Evolutionary conservation across 2,888 invertebrate genomes (phyloP), one percentile per base, ranked within the genome.

Genomic region (Standfussiana lucernea): DNA sequence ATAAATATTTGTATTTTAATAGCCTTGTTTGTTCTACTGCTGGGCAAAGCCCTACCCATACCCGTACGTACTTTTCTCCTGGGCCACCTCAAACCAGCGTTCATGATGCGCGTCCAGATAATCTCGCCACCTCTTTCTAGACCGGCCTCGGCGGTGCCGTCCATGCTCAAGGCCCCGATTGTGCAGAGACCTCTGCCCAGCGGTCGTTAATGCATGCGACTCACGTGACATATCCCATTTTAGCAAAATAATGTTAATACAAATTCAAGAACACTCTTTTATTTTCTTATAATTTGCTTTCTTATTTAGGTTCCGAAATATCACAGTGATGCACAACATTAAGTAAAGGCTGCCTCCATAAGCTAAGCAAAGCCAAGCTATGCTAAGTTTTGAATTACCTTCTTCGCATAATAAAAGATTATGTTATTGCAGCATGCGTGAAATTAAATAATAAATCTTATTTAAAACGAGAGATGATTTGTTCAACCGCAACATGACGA

Each of bases 401-500:
- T 28, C 45, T 53, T 28, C 8, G 21, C 32, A 1, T 47, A 15
- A 47, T 74, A 37, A 53, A 18, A n/a, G 18, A 5, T 2, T 11
- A 53, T 24, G 42, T 37, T 65, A 47, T 59, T 59, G 45, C 37
- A 37, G 18, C 59, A 32, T 32, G n/a, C n/a, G 59, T 66, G 65
- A 59, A 47, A 7, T 73, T 42, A 32, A 62, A 40, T n/a, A 21
- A 11, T 61, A n/a, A 61, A 47, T 75, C 35, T 73, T 37, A 24
- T 28, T 28, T 10, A 10, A 47, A 76, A 21, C 11, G 21, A 32
- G 5, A 5, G 40, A 35, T 24, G 24, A 24, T 61, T 32, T 18
- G 13, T 42, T 45, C 11, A 59, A 47, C 32, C 1, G 21, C 35
- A 32, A 42, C 10, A 6, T 69, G 8, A 10, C 28, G 21, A 18